These are phyloP conservation scores for Liasis olivaceus DNA, from an alignment of 2,797 vertebrate genomes.

Conservation along the genomic window DNA sequence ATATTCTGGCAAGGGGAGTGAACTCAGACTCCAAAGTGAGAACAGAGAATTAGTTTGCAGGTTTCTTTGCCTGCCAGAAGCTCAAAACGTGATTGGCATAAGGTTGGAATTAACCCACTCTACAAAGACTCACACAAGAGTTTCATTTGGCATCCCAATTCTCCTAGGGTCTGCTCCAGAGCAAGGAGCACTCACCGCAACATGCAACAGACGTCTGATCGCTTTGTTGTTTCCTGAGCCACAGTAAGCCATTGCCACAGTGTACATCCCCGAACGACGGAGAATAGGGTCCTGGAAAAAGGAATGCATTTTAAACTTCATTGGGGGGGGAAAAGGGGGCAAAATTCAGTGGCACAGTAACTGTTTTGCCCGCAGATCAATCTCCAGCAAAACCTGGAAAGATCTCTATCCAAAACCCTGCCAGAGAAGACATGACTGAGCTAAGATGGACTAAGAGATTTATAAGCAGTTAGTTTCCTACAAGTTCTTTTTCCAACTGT, in stretches of 20 bases:
- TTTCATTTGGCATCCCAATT: neutral
- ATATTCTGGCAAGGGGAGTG: no score
- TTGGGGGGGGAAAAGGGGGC: no score
- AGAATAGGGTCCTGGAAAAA: slow-evolving; percentile 89
- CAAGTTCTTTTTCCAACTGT: neutral
- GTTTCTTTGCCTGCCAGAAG: no score
- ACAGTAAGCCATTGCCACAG: slow-evolving; percentile 98
- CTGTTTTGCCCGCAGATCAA: neutral
- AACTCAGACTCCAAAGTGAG: neutral
- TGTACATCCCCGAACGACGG: slow-evolving; percentile 98
- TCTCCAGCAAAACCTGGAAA: neutral
- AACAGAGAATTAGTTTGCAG: neutral
- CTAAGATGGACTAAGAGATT: neutral
- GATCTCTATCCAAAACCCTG: no score
- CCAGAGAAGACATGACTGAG: neutral
- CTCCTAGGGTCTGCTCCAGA: neutral
- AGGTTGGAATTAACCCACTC: neutral
- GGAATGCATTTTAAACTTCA: slow-evolving; percentile 23
- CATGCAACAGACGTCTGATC: slow-evolving; percentile 94
- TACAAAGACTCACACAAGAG: neutral
- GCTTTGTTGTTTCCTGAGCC: slow-evolving; percentile 99
- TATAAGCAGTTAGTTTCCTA: neutral
- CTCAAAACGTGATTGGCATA: neutral
- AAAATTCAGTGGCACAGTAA: neutral
- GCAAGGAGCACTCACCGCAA: slow-evolving; percentile 86